Evolutionary conservation across 2,113 vertebrate genomes (phyloP).

Genomic region (Alaudala cheleensis): DNA sequence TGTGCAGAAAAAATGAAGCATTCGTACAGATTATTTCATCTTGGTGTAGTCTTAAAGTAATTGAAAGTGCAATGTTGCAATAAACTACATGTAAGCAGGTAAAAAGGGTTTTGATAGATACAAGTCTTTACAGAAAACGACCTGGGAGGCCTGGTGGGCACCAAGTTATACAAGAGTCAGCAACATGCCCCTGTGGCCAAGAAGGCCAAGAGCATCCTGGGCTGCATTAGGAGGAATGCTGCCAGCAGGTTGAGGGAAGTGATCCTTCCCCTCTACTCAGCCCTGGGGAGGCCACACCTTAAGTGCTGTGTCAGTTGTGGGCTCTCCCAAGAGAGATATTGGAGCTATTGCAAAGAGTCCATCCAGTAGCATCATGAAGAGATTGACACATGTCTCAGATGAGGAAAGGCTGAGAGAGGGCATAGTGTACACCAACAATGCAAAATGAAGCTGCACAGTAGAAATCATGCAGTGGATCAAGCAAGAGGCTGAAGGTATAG

Average conservation of each 20-base stretch:
- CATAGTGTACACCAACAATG: rapidly evolving
- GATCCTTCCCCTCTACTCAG: not conserved
- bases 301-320: not conserved
- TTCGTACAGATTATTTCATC: not conserved
- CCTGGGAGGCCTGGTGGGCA: not conserved
- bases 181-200: rapidly evolving
- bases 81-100: not conserved
- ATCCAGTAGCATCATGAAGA: not conserved
- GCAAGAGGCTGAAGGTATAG: not conserved
- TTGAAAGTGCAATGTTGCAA: not conserved
- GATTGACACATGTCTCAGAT: not conserved
- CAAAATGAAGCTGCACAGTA: not conserved
- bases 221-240: not conserved
- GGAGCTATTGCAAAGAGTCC: not conserved
- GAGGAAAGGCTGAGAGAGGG: not conserved
- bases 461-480: not conserved
- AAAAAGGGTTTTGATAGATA: not conserved
- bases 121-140: not conserved
- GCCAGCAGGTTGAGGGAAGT: not conserved
- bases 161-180: not conserved
- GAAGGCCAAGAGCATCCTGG: rapidly evolving
- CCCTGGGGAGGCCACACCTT: not conserved
- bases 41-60: not conserved
- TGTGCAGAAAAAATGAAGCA: not conserved
- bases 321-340: not conserved